Base-by-base conservation (phyloP, 2,113 vertebrate genomes). In the Aramus guarauna region DNA sequence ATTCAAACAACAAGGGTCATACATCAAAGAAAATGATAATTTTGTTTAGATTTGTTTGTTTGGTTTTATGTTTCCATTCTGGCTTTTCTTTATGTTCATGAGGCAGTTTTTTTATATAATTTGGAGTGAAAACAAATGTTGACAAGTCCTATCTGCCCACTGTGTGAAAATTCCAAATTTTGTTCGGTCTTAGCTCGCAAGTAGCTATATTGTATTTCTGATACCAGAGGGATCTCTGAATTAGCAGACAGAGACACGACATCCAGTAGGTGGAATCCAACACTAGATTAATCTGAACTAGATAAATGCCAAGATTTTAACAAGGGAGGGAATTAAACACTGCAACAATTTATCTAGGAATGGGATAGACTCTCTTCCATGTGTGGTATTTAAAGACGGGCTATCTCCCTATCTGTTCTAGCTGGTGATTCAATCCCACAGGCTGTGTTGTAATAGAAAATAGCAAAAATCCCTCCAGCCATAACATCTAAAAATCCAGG, bases 161-260 rank as follows among this genome's bases (percentile, higher is more conserved):
- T 85, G 77, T 84, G 89, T 79, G 81, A 95, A 97, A 95, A 95
- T 97, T 94, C 91, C 86, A 78, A 62, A 96, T 97, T 96, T 79
- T 87, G 4, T 82, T 90, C 30, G 41, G 92, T 79, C 67, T 94
- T 79, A 94, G 67, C n/a, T 94, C 88, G 64, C 93, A 92, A 95
- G 86, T 88, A 95, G 87, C 71, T 73, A 36, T 90, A 94, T 96
- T 95, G 34, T 48, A 50, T 96, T 97, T 92, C 92, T 83, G 92
- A 39, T 90, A 85, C 34, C 37, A 69, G 41, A 16, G 86, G 71
- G 91, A 88, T 59, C 77, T 94, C 81, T 45, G 84, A 92, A 79
- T 91, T 76, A 95, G 84, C 53, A 95, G 83, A 79, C 27, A 87
- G 92, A 92, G 84, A 91, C 69, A 62, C 0, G 5, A 90, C 74